Evolutionary conservation across 2,888 invertebrate species (phyloP), one percentile per base, ranked within the genome.

Genomic region (Agriopis aurantiaria): DNA sequence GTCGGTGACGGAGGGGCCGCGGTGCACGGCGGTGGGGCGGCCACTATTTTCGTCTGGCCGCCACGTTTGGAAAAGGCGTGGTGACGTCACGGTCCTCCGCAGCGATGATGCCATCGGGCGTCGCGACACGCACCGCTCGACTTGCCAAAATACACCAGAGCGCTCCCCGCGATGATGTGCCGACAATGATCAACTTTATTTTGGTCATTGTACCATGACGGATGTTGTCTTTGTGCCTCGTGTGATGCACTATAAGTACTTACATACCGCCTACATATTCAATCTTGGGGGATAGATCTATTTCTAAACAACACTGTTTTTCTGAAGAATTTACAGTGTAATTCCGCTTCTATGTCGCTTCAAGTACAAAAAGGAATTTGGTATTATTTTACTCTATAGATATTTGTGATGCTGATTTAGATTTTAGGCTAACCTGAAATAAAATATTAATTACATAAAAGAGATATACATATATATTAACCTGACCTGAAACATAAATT

Each of bases 41-140:
- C 91, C 90, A 87, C 93, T 94, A 94, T 94, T 94, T 94, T 93
- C 89, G 94, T 94, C 93, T 94, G 93, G 91, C 93, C 91, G 93
- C 92, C 92, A 92, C 93, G 93, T 93, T 94, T 93, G 93, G 92
- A 93, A 93, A 93, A 94, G 91, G 93, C 87, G 87, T 82, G 92
- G 85, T 93, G 93, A 93, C 93, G 93, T 94, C 93, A 94, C 91
- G 86, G 84, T 89, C 89, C 88, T 90, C 92, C 87, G 86, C 88
- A 86, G 93, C 93, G 93, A 92, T 94, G 93, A 92, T 93, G 93
- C 92, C 93, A 93, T 92, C 92, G 89, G 80, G 83, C 88, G 87
- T 84, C 88, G 90, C 92, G 92, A 91, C 92, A 91, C 92, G 89
- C 90, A 90, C 88, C 84, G 86, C 78, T 85, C 88, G 86, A 88